phyloP scores from a whole-genome alignment of 2,113 vertebrate genomes.

The Ameiurus melas region DNA sequence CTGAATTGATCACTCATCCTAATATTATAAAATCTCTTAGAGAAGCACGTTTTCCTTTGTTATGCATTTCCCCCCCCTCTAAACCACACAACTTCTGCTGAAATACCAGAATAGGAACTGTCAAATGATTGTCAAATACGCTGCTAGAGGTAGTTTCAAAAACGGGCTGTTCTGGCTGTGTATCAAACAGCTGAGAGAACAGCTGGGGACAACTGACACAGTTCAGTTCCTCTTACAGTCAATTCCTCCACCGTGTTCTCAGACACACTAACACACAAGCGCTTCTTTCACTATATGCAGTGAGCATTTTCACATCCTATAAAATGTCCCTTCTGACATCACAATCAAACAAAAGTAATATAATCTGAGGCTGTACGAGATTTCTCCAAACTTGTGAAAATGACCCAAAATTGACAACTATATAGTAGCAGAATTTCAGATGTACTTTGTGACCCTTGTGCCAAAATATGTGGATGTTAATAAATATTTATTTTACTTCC shows the following conservation, averaged over 20 bases:
- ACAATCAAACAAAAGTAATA: neutral
- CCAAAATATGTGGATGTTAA: neutral
- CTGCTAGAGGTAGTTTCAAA: neutral
- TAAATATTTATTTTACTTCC: neutral
- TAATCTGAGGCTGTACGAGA: neutral
- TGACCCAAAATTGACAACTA: neutral
- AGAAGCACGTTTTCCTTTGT: neutral
- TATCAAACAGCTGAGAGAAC: neutral
- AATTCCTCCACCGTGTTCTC: neutral
- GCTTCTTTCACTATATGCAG: neutral
- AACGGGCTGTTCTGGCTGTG: neutral
- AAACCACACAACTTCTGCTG: neutral
- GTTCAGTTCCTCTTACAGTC: neutral
- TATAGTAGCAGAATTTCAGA: neutral
- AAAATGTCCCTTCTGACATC: neutral
- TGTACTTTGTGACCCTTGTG: neutral
- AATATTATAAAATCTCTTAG: neutral
- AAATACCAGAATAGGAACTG: neutral
- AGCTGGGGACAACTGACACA: slow-evolving; percentile 1
- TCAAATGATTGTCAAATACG: neutral
- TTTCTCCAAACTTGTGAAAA: neutral
- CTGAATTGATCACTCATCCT: neutral
- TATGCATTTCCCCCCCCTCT: neutral
- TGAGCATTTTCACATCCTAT: neutral
- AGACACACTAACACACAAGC: neutral